Conservation (phyloP, 2,113 vertebrate species). For the Microcebus lehilahytsara region DNA sequence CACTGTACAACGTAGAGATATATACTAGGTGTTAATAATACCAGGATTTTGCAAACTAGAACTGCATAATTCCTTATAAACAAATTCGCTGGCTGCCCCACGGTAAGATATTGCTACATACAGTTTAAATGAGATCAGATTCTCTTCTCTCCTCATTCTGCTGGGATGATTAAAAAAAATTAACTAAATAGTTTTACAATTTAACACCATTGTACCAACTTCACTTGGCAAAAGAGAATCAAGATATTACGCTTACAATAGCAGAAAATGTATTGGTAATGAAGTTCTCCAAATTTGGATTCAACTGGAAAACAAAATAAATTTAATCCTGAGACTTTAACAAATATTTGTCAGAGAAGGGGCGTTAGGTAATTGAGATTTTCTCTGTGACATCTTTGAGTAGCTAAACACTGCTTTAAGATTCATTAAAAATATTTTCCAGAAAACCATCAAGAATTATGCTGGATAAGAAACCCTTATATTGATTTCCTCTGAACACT, state of each 20-base stretch:
- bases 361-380: not conserved
- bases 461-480: not conserved
- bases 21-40: not conserved
- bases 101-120: not conserved
- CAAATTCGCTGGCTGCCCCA: not conserved
- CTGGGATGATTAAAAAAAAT: not conserved
- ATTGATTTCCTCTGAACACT: not conserved
- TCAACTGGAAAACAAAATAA: not conserved
- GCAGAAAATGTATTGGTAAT: not conserved
- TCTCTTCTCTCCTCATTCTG: not conserved
- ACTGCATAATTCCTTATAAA: not conserved
- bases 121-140: not conserved
- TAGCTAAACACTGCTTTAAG: not conserved
- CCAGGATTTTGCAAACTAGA: not conserved
- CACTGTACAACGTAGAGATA: not conserved
- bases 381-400: not conserved
- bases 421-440: slow-evolving; percentile 19
- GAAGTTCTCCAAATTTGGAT: not conserved
- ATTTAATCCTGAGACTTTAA: not conserved
- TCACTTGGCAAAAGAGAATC: not conserved
- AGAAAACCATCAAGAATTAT: not conserved
- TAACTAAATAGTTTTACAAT: not conserved
- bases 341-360: not conserved
- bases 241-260: not conserved
- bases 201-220: not conserved